A percentile compares a stretch with the other conserved stretches of the same genome.
phyloP scores from a whole-genome alignment of 2,113 vertebrate genomes.

The Pelusios castaneus region DNA sequence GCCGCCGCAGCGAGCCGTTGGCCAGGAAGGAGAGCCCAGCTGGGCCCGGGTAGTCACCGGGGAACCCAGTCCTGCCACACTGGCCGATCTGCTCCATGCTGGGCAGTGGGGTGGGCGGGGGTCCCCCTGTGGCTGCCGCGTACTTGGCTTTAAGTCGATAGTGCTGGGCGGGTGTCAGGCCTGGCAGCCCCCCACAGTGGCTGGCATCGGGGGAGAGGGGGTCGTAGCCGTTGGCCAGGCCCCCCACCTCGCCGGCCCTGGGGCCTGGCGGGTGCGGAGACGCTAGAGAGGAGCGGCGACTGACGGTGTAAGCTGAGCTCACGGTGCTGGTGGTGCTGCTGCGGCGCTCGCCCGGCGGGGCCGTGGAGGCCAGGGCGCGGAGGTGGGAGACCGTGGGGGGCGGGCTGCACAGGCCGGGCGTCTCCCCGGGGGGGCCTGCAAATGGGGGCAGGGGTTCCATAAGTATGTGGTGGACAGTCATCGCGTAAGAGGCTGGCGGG shows the following conservation, averaged over 20 bases:
- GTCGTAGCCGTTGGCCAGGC: constrained; percentile 61
- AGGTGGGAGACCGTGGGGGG: constrained; percentile 80
- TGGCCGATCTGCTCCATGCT: constrained; percentile 72
- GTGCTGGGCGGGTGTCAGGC: constrained; percentile 90
- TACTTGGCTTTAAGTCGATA: constrained; percentile 94
- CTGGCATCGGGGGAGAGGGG: constrained; percentile 79
- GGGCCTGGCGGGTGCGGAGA: constrained; percentile 87
- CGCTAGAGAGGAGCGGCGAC: constrained; percentile 90
- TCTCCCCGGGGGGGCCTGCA: constrained; percentile 73
- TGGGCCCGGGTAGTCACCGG: constrained; percentile 76
- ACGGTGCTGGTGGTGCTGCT: constrained; percentile 92
- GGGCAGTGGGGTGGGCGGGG: constrained; percentile 87
- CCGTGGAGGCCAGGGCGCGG: constrained; percentile 71
- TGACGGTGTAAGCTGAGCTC: constrained; percentile 95
- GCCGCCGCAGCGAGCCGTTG: constrained; percentile 76
- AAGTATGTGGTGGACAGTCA: no score
- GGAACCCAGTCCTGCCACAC: constrained; percentile 9
- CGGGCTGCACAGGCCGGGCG: constrained; percentile 74
- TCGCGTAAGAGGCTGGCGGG: no score
- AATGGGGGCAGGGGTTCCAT: background rate
- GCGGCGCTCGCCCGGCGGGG: constrained; percentile 80
- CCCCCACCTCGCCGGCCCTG: constrained; percentile 79
- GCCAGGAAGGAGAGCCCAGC: constrained; percentile 74
- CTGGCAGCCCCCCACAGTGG: constrained; percentile 77
- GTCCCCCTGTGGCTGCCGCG: constrained; percentile 87